Base-by-base conservation (phyloP, 2,888 invertebrate genomes). In the Acleris literana region DNA sequence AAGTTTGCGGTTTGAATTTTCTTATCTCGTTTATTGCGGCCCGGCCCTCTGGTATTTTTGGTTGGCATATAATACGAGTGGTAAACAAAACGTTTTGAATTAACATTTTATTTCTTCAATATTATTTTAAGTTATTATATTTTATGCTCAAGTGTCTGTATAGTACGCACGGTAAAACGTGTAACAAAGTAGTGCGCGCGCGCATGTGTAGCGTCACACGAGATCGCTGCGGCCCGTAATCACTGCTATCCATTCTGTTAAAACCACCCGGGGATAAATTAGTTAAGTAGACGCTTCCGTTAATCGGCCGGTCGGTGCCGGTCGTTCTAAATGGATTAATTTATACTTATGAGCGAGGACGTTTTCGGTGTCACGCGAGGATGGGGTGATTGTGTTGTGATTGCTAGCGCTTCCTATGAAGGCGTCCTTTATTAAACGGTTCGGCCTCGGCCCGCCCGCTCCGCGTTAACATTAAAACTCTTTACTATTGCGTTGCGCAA, bases 281-380 rank as follows among this genome's bases (percentile, higher is more conserved):
- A 93, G 92, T 93, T 93, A 93, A 93, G 92, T 93, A 93, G 93
- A 89, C 87, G 90, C 90, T 93, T 93, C 93, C 93, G 93, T 89
- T 93, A 93, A 93, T 93, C 93, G 93, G 85, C 90, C 82, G 85
- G 85, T 83, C 86, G 86, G 85, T 88, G 87, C 83, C 87, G 87
- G 87, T 84, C 85, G 88, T 77, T 88, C 88, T 91, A 93, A 93
- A 93, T 93, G 93, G 93, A 93, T 93, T 93, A 93, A 93, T 93
- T 93, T 93, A 93, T 93, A 93, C 92, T 90, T 92, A 91, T 88
- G 85, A 88, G 85, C 90, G 92, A 91, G 92, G 92, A 90, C 92
- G 89, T 84, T 92, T 92, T 92, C 86, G 92, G 92, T 92, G 91
- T 91, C 92, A 92, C 86, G 89, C 90, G 82, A 91, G 88, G 90